Evolutionary conservation across 2,797 vertebrate genomes (phyloP).

Genomic region (Pantherophis vulpinus): DNA sequence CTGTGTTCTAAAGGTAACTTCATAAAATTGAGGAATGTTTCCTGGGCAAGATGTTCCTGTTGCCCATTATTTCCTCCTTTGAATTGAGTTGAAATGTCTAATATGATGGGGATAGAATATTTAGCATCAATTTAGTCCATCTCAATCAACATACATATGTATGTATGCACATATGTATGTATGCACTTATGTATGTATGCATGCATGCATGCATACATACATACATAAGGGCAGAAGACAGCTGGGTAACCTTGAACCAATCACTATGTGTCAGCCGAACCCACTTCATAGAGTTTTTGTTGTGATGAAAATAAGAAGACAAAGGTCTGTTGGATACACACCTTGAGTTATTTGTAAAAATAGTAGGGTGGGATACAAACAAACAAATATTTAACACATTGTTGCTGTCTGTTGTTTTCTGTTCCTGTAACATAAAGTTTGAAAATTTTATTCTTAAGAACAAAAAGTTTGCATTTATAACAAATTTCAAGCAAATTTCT

Average conservation of each 20-base stretch:
- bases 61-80: not conserved
- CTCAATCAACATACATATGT: not conserved
- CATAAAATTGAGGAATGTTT: not conserved
- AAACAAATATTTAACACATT: slow-evolving; percentile 4
- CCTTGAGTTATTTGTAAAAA: not conserved
- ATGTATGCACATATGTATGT: not conserved
- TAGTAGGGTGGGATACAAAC: not conserved
- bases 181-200: not conserved
- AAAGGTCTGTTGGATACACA: not conserved
- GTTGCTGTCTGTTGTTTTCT: not conserved
- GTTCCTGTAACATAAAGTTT: not conserved
- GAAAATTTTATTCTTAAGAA: not conserved
- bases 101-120: not conserved
- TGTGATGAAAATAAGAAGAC: not conserved
- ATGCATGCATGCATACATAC: not conserved
- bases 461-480: not conserved
- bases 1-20: not conserved
- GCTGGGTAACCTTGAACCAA: not conserved
- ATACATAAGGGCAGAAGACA: not conserved
- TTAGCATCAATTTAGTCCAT: not conserved
- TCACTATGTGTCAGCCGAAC: not conserved
- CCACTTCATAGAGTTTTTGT: not conserved
- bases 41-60: not conserved
- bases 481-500: slow-evolving; percentile 15
- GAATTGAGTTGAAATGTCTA: not conserved